Base-by-base conservation (phyloP, 1,140 invertebrate genomes). In the Spodoptera frugiperda region DNA sequence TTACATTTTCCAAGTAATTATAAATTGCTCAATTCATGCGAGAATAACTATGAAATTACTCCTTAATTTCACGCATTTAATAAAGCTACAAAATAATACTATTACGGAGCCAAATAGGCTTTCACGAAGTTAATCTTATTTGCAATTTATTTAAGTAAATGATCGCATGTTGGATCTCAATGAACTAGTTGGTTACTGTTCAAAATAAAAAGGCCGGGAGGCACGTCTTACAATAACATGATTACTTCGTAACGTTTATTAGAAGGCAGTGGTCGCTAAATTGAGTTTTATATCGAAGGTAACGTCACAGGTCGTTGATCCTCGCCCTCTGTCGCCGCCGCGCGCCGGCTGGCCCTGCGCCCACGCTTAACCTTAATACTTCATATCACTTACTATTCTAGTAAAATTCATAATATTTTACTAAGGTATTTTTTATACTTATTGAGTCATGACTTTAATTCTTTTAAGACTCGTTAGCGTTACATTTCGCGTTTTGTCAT, bases 211-310 rank as follows among this genome's bases (percentile, higher is more conserved):
- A 71, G 46, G 67, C 44, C 12, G 12, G 19, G 54, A 74, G 54
- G 51, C 77, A 78, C 68, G 80, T 78, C 67, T 48, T 75, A 74
- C 73, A 81, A 80, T 80, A 78, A 80, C 71, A 76, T 78, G 78
- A 80, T 78, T 78, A 79, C 80, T 76, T 46, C 48, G 72, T 82
- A 77, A 78, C 82, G 72, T 81, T 80, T 82, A 82, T 84, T 82
- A 81, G 77, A 53, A 68, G 71, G 76, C 72, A 59, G 72, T 78
- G 65, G 68, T 39, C 21, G 49, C 71, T 65, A 70, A 59, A 61
- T 77, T 73, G 65, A 67, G 79, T 80, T 78, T 75, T 74, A 79
- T 82, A 80, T 76, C 57, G 78, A 55, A 71, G 74, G 63, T 49
- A 53, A 25, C 17, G 73, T 15, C n/a, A 39, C 51, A 76, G 82